Base-by-base conservation (phyloP, 2,888 invertebrate species). In the Hylaea fasciaria region DNA sequence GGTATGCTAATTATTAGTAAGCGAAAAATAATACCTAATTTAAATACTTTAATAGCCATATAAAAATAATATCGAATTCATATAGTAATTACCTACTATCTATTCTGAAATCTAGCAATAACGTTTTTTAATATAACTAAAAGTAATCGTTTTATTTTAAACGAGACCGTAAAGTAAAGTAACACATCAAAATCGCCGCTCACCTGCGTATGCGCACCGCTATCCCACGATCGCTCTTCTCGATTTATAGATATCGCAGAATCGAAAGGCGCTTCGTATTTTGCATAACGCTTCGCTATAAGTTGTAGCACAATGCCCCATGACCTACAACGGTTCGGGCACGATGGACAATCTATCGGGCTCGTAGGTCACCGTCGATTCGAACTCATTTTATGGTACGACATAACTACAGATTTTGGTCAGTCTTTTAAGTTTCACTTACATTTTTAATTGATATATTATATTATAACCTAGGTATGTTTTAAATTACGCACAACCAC, bases 181-280 rank as follows among this genome's bases (percentile, higher is more conserved):
- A 83, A 86, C 84, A 82, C 78, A 82, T 86, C 85, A 85, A 83
- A 85, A 79, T 82, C 74, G 73, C 86, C 87, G 83, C 83, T 89
- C 90, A 86, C 87, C 83, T 81, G 83, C 47, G 55, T 48, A 52
- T 66, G 47, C 50, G 62, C 50, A n/a, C 13, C 77, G 79, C 81
- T 85, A 86, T 91, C 89, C 84, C 89, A 90, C 91, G 89, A 90
- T 86, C 82, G 80, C 78, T 85, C 82, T 79, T 83, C 81, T 86
- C 83, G 80, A 86, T 86, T 85, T 87, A 88, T 88, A 87, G 85
- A 88, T 88, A 87, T 89, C 85, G 79, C 76, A 81, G 80, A 87
- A 87, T 85, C 81, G 89, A 91, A 89, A 89, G 89, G 89, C 82
- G 83, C 85, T 83, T 86, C 82, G 87, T 83, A 86, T 83, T 91